Evolutionary conservation across 1,140 invertebrate species (phyloP).

Genomic region (Sitophilus oryzae): DNA sequence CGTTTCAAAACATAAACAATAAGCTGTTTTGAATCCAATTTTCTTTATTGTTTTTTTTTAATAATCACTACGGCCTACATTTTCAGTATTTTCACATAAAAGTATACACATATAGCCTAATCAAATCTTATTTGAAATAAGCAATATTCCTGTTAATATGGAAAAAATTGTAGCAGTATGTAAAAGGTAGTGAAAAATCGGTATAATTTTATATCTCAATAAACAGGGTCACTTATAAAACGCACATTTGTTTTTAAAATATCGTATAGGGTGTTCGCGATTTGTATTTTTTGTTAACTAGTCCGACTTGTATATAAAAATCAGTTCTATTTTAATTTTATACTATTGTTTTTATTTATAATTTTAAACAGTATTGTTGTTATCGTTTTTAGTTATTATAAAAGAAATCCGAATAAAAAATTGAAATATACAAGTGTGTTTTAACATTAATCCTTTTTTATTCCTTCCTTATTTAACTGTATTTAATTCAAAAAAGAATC

Average conservation of each 20-base stretch:
- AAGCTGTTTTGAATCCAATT: too few species aligned
- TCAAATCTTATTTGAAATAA: background rate
- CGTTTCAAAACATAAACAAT: too few species aligned
- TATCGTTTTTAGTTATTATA: constrained; percentile 9
- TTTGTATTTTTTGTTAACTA: background rate
- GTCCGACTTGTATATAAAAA: background rate
- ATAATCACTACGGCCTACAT: background rate
- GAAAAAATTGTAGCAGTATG: background rate
- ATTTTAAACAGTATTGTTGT: background rate
- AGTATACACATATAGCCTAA: background rate
- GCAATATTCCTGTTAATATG: background rate
- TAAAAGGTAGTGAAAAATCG: background rate
- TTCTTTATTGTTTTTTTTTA: too few species aligned
- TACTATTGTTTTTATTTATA: background rate
- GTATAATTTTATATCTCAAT: background rate
- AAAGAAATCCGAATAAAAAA: background rate
- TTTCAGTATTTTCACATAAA: background rate
- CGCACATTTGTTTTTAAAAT: background rate
- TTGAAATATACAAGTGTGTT: too few species aligned
- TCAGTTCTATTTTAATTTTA: background rate
- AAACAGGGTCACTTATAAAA: constrained; percentile 1
- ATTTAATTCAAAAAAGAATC: too few species aligned
- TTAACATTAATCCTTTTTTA: too few species aligned
- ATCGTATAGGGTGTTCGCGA: background rate
- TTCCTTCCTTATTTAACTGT: too few species aligned